Conservation (phyloP, 2,113 vertebrate genomes). For the Deroptyus accipitrinus region DNA sequence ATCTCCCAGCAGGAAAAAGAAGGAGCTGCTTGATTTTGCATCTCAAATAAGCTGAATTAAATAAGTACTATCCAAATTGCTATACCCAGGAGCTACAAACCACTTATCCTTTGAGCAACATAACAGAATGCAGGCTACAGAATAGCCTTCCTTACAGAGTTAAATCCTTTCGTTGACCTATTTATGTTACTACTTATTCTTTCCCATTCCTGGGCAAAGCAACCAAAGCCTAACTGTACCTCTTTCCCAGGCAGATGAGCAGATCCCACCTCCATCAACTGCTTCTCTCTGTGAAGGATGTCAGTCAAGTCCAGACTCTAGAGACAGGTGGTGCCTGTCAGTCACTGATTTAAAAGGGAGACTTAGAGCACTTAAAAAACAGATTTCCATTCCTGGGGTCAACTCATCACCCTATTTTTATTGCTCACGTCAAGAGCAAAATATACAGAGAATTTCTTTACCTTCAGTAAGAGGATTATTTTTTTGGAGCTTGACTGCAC, state of each 20-base stretch:
- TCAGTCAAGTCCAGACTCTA: background rate
- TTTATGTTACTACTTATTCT: background rate
- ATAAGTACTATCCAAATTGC: background rate
- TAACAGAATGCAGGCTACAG: background rate
- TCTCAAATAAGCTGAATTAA: background rate
- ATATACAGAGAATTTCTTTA: background rate
- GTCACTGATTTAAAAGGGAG: background rate
- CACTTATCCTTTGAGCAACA: background rate
- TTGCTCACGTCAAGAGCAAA: background rate
- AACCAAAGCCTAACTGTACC: background rate
- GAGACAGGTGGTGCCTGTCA: background rate
- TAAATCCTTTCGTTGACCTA: background rate
- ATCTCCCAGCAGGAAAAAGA: background rate
- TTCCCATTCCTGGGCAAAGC: background rate
- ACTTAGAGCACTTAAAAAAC: background rate
- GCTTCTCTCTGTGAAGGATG: background rate
- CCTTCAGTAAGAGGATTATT: background rate
- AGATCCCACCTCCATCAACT: background rate
- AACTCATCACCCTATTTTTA: background rate
- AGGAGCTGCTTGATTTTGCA: background rate
- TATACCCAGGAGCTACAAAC: background rate
- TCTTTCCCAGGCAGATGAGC: background rate
- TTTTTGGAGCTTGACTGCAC: background rate
- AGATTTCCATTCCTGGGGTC: background rate
- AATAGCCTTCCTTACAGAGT: background rate